phyloP scores from a whole-genome alignment of 2,113 vertebrate species.

The Felis catus region DNA sequence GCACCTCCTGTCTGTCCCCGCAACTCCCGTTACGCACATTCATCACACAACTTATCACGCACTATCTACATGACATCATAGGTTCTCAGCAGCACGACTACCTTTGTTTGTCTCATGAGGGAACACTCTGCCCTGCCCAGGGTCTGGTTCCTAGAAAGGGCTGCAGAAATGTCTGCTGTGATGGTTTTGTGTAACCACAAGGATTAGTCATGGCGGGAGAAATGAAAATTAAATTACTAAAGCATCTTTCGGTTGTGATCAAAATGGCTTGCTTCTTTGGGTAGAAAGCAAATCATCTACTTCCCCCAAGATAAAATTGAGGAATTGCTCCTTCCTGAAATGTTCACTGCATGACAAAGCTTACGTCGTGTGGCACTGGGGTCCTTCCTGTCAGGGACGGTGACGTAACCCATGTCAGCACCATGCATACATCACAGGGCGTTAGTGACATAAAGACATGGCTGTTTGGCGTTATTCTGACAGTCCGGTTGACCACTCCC shows the following conservation, averaged over 20 bases:
- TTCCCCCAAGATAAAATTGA: neutral
- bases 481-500: neutral
- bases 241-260: fast-evolving
- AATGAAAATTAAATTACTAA: neutral
- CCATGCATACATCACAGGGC: slow-evolving; percentile 76
- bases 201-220: fast-evolving
- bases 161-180: fast-evolving
- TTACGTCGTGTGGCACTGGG: slow-evolving; percentile 77
- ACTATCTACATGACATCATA: fast-evolving
- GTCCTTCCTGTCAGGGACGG: slow-evolving; percentile 73
- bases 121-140: fast-evolving
- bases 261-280: neutral
- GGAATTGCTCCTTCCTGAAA: slow-evolving; percentile 57
- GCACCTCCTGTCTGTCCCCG: no score
- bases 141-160: neutral
- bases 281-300: neutral
- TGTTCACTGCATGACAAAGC: slow-evolving; percentile 75
- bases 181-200: neutral
- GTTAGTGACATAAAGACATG: neutral
- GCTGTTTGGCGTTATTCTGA: neutral
- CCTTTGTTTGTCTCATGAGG: no score
- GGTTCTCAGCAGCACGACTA: fast-evolving
- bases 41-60: fast-evolving
- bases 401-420: slow-evolving; percentile 81
- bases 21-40: no score